These are phyloP conservation scores for Linepithema humile DNA, from an alignment of 1,140 invertebrate species.

Conservation along the genomic window DNA sequence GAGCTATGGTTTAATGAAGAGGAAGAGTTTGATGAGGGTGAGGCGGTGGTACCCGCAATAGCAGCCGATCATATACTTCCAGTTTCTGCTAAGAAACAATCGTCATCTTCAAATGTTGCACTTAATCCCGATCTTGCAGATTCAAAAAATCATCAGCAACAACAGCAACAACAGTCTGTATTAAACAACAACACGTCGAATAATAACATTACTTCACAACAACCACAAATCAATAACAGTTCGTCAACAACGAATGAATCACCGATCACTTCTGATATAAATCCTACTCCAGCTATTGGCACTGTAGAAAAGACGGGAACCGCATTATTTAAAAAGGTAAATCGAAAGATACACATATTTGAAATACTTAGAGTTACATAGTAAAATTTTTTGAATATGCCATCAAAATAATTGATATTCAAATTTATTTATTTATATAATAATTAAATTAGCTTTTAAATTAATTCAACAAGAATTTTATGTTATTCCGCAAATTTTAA, in stretches of 20 bases:
- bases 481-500: neutral
- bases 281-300: conserved; percentile 78
- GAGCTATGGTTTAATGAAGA: conserved; percentile 99
- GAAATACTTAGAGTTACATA: neutral
- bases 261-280: conserved; percentile 81
- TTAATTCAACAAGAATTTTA: neutral
- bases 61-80: conserved; percentile 81
- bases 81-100: conserved; percentile 80
- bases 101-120: conserved; percentile 81
- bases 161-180: conserved; percentile 80
- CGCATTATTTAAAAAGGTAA: conserved; percentile 87
- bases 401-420: conserved; percentile 10
- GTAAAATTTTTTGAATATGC: neutral
- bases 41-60: conserved; percentile 86
- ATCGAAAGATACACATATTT: conserved; percentile 48
- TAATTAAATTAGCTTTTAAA: conserved; percentile 1
- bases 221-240: conserved; percentile 80
- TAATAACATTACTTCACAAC: conserved; percentile 76
- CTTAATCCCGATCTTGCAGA: conserved; percentile 78
- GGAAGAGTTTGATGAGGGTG: conserved; percentile 96
- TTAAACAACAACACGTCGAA: conserved; percentile 84
- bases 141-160: conserved; percentile 79
- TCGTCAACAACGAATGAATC: conserved; percentile 80
- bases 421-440: neutral
- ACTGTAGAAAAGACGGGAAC: conserved; percentile 82